A percentile compares a stretch with the other conserved stretches of the same genome.
phyloP scores from a whole-genome alignment of 2,797 vertebrate genomes.

The Gymnodraco acuticeps region DNA sequence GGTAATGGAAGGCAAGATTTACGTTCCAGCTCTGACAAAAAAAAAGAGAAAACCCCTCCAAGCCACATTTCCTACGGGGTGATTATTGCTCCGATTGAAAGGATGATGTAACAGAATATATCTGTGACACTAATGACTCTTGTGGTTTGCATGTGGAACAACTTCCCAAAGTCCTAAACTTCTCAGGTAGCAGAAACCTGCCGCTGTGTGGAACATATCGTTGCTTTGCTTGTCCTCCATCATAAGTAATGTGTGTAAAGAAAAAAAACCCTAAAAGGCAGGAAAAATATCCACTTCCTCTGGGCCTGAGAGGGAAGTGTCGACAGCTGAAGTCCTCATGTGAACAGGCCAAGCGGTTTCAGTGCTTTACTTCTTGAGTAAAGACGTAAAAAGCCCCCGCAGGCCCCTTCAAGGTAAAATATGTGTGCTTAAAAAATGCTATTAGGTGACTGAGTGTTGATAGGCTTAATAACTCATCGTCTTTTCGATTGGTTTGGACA shows the following conservation, averaged over 20 bases:
- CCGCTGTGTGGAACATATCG: constrained; percentile 31
- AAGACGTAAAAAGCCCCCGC: background rate
- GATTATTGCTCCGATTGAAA: constrained; percentile 87
- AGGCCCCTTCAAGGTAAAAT: background rate
- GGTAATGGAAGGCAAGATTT: constrained; percentile 89
- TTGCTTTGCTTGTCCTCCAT: constrained; percentile 36
- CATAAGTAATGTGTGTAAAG: constrained; percentile 40
- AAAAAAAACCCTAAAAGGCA: constrained; percentile 10
- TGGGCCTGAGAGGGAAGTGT: constrained; percentile 52
- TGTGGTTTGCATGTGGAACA: constrained; percentile 75
- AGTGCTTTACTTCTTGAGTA: constrained; percentile 7
- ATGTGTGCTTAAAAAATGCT: background rate
- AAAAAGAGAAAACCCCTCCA: constrained; percentile 54
- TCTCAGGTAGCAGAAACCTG: constrained; percentile 67
- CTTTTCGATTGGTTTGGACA: constrained; percentile 49
- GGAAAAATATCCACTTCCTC: constrained; percentile 66
- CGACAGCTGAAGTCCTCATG: constrained; percentile 43
- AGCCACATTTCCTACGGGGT: constrained; percentile 83
- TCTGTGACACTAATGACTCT: constrained; percentile 85
- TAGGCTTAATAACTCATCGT: constrained; percentile 47
- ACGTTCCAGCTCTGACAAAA: constrained; percentile 74
- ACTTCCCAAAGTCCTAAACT: constrained; percentile 67
- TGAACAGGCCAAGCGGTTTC: constrained; percentile 28
- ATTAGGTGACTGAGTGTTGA: constrained; percentile 54
- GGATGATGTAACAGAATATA: constrained; percentile 76